Percentiles rank a stretch among this genome's conserved stretches.
These are phyloP conservation scores for Natator depressus DNA, from an alignment of 2,113 vertebrate genomes.

Conservation along the genomic window DNA sequence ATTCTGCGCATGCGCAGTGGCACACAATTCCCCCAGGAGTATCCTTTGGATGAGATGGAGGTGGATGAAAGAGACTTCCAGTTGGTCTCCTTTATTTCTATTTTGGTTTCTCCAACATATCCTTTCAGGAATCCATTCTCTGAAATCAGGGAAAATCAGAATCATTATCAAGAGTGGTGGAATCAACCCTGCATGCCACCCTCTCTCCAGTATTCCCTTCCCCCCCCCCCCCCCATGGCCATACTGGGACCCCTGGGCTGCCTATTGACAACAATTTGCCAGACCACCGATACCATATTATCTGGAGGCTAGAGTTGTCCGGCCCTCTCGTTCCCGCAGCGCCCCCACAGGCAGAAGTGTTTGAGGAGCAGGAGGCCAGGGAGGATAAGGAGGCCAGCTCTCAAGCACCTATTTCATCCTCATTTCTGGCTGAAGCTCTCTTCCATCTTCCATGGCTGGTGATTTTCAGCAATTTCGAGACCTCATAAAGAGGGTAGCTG, in stretches of 20 bases:
- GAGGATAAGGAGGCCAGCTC: no score
- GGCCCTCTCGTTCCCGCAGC: neutral
- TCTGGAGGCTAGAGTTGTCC: neutral
- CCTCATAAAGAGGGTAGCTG: neutral
- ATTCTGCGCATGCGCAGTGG: no score
- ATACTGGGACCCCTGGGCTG: neutral
- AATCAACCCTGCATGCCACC: neutral
- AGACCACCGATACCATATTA: neutral
- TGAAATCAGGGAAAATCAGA: neutral
- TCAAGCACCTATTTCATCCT: neutral
- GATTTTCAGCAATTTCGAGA: neutral
- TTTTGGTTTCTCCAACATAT: neutral
- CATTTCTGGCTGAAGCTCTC: neutral
- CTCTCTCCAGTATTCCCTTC: no score
- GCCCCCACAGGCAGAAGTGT: neutral
- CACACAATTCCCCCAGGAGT: no score
- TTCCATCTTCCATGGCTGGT: neutral
- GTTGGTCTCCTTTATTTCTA: neutral
- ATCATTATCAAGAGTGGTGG: neutral
- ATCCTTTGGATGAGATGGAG: no score
- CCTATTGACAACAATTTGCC: neutral
- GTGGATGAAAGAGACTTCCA: neutral
- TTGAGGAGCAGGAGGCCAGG: neutral
- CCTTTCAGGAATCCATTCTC: neutral
- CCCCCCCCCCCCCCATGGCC: rapidly evolving